Percentiles rank a stretch among this genome's conserved stretches.
Evolutionary conservation across 2,113 vertebrate species (phyloP).

Genomic region (Rissa tridactyla): DNA sequence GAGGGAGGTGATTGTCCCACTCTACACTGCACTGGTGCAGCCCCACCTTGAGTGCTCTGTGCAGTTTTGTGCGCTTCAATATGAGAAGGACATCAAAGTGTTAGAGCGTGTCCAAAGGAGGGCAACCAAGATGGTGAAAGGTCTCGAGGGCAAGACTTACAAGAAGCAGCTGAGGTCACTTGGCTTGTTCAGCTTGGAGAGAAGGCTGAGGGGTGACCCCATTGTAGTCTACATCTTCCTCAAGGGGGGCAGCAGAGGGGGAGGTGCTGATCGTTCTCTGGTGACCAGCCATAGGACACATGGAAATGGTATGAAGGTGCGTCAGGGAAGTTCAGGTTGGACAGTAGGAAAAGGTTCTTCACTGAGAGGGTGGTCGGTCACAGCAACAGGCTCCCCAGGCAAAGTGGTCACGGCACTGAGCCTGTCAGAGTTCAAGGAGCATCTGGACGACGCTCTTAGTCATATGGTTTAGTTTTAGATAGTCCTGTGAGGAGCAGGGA

Average conservation of each 20-base stretch:
- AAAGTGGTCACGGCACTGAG: background rate
- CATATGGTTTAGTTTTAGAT: background rate
- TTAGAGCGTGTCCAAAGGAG: background rate
- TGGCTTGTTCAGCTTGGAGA: background rate
- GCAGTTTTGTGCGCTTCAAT: background rate
- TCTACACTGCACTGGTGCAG: background rate
- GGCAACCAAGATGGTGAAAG: background rate
- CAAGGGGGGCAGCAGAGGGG: background rate
- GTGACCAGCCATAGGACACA: background rate
- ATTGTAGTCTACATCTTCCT: background rate
- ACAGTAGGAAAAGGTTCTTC: background rate
- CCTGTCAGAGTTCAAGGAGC: background rate
- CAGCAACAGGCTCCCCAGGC: background rate
- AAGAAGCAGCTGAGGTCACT: background rate
- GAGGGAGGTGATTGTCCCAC: background rate
- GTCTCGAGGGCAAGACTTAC: background rate
- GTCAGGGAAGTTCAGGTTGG: background rate
- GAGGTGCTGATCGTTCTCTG: background rate
- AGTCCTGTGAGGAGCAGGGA: background rate
- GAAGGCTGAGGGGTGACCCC: background rate
- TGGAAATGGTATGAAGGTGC: background rate
- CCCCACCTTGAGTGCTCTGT: background rate
- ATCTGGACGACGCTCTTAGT: accelerated
- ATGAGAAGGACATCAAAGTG: background rate
- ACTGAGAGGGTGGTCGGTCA: accelerated